A percentile compares a stretch with the other conserved stretches of the same genome.
Conservation (phyloP, 2,797 vertebrate genomes). For the Numenius phaeopus region DNA sequence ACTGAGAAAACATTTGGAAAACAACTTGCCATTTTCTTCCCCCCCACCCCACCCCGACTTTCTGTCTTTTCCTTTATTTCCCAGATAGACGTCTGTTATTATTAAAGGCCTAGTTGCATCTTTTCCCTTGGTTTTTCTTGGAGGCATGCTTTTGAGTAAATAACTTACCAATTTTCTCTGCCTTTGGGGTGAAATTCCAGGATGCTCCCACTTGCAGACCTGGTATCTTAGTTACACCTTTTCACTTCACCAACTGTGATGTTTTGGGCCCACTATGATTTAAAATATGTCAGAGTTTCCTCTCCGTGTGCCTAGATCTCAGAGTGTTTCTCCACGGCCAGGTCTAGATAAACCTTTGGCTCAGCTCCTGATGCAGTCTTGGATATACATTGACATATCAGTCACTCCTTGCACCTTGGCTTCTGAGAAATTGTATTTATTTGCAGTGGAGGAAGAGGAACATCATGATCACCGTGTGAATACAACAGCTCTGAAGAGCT, state of each 20-base stretch:
- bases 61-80: background rate
- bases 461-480: background rate
- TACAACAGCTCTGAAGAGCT: background rate
- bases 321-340: background rate
- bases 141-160: background rate
- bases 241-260: background rate
- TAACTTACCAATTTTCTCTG: background rate
- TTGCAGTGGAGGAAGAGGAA: background rate
- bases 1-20: background rate
- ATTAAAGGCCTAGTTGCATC: background rate
- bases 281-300: background rate
- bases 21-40: too few species aligned
- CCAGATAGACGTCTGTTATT: background rate
- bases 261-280: background rate
- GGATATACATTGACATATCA: background rate
- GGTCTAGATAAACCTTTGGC: background rate
- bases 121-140: background rate
- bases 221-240: background rate
- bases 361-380: background rate
- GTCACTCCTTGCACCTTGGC: accelerated
- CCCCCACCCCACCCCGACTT: background rate
- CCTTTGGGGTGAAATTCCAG: background rate
- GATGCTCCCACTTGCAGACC: background rate
- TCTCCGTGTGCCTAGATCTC: background rate
- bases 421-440: background rate